Evolutionary conservation across 64 coral and sea anemone species (phyloP).

Genomic region (Acropora tenuis): DNA sequence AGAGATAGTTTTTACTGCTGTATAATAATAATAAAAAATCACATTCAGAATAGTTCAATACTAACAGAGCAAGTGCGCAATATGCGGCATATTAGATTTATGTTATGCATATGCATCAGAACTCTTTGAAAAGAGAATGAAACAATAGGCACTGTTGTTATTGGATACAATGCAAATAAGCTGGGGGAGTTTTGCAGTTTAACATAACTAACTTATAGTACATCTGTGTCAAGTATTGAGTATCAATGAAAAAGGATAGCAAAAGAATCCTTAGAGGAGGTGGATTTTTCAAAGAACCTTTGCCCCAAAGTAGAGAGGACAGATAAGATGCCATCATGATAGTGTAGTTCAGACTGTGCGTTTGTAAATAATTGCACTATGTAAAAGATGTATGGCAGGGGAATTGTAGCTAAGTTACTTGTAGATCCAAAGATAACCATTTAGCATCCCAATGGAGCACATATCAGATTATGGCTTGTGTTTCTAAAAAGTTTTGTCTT

Average conservation of each 20-base stretch:
- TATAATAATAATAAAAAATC: background rate
- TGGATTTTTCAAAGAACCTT: background rate
- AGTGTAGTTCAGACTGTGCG: background rate
- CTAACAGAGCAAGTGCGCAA: background rate
- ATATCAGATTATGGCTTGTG: background rate
- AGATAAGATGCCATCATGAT: background rate
- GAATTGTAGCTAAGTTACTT: background rate
- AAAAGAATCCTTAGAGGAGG: background rate
- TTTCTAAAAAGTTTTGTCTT: background rate
- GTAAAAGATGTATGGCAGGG: background rate
- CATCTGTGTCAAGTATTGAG: background rate
- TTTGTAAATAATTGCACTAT: background rate
- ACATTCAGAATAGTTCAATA: background rate
- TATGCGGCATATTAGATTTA: background rate
- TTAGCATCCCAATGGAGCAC: background rate
- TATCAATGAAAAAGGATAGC: background rate
- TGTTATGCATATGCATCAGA: background rate
- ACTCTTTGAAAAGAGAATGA: background rate
- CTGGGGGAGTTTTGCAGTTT: background rate
- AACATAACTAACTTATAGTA: background rate
- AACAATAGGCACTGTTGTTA: background rate
- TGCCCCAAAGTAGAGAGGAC: background rate
- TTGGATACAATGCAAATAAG: background rate
- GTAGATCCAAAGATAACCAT: background rate
- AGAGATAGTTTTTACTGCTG: background rate